Conservation (phyloP, 2,888 invertebrate genomes). For the Aphidoletes aphidimyza region DNA sequence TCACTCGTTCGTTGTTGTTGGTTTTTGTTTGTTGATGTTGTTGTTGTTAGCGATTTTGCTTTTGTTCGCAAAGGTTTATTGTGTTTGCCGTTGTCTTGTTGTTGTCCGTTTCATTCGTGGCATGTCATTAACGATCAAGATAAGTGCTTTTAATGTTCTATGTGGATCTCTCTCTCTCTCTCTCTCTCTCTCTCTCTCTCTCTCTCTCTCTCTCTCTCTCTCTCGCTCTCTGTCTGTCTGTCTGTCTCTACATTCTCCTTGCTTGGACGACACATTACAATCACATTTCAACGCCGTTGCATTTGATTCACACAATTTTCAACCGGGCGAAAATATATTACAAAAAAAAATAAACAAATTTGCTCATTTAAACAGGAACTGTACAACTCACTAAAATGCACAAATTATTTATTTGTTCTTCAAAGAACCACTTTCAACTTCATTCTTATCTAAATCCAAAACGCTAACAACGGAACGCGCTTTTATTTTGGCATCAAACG, state of each 20-base stretch:
- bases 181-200: background rate
- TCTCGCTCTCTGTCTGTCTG: too few species aligned
- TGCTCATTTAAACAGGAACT: too few species aligned
- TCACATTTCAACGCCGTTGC: too few species aligned
- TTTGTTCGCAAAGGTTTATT: background rate
- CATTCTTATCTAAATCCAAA: slow-evolving; percentile 2
- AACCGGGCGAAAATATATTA: too few species aligned
- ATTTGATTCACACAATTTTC: too few species aligned
- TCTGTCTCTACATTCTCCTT: too few species aligned
- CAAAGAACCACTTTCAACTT: background rate
- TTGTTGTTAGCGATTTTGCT: background rate
- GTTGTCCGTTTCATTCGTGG: slow-evolving; percentile 20
- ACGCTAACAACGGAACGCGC: background rate
- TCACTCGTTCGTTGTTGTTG: too few species aligned
- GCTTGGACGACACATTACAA: too few species aligned
- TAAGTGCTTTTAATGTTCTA: background rate
- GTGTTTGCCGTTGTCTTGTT: background rate
- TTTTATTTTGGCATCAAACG: too few species aligned
- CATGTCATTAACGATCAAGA: slow-evolving; percentile 25
- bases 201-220: background rate
- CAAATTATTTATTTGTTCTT: background rate
- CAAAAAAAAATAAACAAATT: too few species aligned
- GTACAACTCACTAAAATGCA: too few species aligned
- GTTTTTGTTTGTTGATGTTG: too few species aligned
- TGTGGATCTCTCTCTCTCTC: background rate